Percentiles rank a stretch among this genome's conserved stretches.
These are phyloP conservation scores for Drosophila anomelani DNA, from an alignment of 2,888 invertebrate species.

Conservation along the genomic window DNA sequence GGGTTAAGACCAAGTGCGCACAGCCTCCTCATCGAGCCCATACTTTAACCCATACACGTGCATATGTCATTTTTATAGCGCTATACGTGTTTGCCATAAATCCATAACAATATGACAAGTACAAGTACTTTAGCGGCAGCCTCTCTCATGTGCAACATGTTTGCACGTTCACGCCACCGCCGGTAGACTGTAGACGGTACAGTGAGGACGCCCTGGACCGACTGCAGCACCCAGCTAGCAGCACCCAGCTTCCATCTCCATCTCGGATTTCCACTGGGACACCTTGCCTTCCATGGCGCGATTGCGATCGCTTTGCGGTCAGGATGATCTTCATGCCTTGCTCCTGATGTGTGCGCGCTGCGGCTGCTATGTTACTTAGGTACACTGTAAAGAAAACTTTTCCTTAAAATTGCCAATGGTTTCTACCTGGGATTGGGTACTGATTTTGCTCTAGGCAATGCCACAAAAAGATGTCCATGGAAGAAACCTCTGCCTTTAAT, in stretches of 20 bases:
- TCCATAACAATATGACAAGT: slow-evolving; percentile 84
- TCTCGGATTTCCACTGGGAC: slow-evolving; percentile 41
- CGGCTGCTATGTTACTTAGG: slow-evolving; percentile 45
- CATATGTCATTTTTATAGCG: slow-evolving; percentile 81
- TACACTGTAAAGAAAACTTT: neutral
- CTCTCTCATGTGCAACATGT: slow-evolving; percentile 81
- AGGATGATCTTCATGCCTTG: slow-evolving; percentile 55
- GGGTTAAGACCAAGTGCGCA: slow-evolving; percentile 8
- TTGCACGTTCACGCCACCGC: slow-evolving; percentile 79
- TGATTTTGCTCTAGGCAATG: too few relatives aligned
- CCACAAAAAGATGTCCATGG: too few relatives aligned
- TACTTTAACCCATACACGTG: slow-evolving; percentile 67
- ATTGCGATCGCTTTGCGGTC: slow-evolving; percentile 70
- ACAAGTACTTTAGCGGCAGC: slow-evolving; percentile 83
- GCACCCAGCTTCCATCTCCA: slow-evolving; percentile 24
- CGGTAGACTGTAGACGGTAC: slow-evolving; percentile 30
- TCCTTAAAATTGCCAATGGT: accelerated
- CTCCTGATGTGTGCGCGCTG: slow-evolving; percentile 76
- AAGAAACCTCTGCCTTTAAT: neutral
- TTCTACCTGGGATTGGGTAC: neutral
- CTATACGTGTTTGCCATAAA: slow-evolving; percentile 83
- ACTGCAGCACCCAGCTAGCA: slow-evolving; percentile 7
- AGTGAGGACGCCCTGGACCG: slow-evolving; percentile 62
- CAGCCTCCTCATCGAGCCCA: slow-evolving; percentile 40
- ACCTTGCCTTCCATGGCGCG: slow-evolving; percentile 50